Conservation (phyloP, 1,140 invertebrate species). For the Dendrolimus kikuchii region DNA sequence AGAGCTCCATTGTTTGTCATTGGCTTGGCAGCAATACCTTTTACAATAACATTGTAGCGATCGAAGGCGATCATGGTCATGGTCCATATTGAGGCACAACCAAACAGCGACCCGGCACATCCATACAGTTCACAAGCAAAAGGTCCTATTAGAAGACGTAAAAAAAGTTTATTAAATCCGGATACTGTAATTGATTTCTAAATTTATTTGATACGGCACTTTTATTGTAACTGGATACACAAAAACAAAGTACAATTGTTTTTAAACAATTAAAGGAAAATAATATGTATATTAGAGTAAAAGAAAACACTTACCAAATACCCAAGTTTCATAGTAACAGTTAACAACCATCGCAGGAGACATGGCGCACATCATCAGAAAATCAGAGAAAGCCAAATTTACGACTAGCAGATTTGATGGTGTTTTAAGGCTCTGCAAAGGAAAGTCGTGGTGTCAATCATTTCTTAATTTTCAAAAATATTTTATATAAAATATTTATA, state of each 20-base stretch:
- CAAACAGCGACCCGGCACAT: slow-evolving; percentile 85
- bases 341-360: slow-evolving; percentile 89
- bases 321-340: slow-evolving; percentile 91
- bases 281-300: background rate
- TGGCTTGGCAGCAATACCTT: slow-evolving; percentile 78
- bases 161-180: too few relatives aligned
- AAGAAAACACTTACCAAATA: slow-evolving; percentile 74
- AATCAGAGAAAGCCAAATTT: slow-evolving; percentile 91
- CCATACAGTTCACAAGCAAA: slow-evolving; percentile 88
- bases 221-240: too few relatives aligned
- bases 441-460: slow-evolving; percentile 4
- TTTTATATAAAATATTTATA: slow-evolving; percentile 1
- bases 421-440: slow-evolving; percentile 77
- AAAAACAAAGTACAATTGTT: too few relatives aligned
- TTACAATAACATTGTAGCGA: slow-evolving; percentile 91
- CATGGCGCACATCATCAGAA: slow-evolving; percentile 90
- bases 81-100: slow-evolving; percentile 88
- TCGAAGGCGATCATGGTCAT: slow-evolving; percentile 90
- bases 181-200: too few relatives aligned
- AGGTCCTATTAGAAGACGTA: slow-evolving; percentile 67
- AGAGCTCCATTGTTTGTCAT: slow-evolving; percentile 80
- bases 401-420: slow-evolving; percentile 89
- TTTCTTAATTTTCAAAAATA: background rate
- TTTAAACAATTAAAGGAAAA: too few relatives aligned
- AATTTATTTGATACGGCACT: too few relatives aligned